Conservation (phyloP, 2,888 invertebrate species). For the Hirudinaria manillensis region DNA sequence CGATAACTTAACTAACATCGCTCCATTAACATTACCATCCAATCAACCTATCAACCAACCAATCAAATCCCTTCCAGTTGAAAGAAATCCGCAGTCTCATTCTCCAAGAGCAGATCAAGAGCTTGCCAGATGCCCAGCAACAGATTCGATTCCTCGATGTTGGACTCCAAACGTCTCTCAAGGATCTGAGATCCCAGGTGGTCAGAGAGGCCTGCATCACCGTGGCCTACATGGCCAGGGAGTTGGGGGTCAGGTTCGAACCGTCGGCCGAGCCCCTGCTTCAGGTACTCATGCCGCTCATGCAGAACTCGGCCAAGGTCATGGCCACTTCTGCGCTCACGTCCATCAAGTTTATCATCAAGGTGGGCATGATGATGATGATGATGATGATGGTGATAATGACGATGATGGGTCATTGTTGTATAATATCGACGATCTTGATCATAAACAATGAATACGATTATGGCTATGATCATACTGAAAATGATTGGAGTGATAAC, state of each 20-base stretch:
- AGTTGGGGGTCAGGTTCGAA: conserved; percentile 75
- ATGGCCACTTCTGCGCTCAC: conserved; percentile 82
- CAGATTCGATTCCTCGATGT: conserved; percentile 68
- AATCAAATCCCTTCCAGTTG: conserved; percentile 59
- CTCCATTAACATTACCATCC: too few relatives aligned
- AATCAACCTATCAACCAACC: too few relatives aligned
- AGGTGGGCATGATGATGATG: conserved; percentile 49
- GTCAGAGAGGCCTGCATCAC: conserved; percentile 93
- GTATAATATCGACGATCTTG: neutral
- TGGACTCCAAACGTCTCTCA: conserved; percentile 45
- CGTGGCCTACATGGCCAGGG: conserved; percentile 81
- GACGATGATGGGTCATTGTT: too few relatives aligned
- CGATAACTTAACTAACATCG: too few relatives aligned
- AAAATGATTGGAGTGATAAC: too few relatives aligned
- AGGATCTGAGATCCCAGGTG: conserved; percentile 68
- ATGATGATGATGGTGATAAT: neutral
- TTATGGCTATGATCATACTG: neutral
- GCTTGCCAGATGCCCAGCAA: conserved; percentile 67
- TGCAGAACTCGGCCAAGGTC: conserved; percentile 89
- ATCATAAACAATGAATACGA: neutral
- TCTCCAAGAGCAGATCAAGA: conserved; percentile 69
- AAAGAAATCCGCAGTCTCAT: conserved; percentile 78
- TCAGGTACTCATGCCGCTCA: conserved; percentile 76
- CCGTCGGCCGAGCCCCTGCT: conserved; percentile 77
- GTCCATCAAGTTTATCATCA: conserved; percentile 79